Evolutionary conservation across 2,797 vertebrate genomes (phyloP), one percentile per base, ranked within the genome.

Genomic region (Geotria australis): DNA sequence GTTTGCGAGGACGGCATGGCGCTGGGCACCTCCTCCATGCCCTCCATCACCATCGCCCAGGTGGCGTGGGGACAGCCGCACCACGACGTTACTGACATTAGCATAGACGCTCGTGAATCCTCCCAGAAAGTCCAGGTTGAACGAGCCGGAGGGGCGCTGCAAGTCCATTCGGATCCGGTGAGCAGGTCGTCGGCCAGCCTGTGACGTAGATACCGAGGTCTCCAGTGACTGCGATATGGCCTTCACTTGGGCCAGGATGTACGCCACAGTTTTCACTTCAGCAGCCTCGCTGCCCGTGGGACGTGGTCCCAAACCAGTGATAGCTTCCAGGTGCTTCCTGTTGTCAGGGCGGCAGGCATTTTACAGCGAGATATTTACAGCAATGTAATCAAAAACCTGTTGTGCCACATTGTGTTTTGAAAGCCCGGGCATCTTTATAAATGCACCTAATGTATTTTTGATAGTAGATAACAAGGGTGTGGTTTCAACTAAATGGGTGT

Each of bases 81-180:
- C 86, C 1, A 72, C 76, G 1, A 98, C 64, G 64, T 95, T 98
- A 63, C 81, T 89, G 70, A 98, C 76, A 2, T 76, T 81, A 69
- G 86, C 84, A 55, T 98, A 98, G 68, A 81, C 91, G 70, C 85
- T 94, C 57, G 83, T 93, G 70, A 95, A 98, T 24, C 86, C 89
- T 38, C 89, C 85, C 2, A 95, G 73, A 63, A 98, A 98, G 68
- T 93, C 80, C 61, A 94, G 83, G 68, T 79, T 88, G 68, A 98
- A 98, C 14, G 85, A 77, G 57, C 89, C 89, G 0, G 82, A 89
- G 58, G 88, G 88, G 8, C 74, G 76, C 62, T 91, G 88, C 46
- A 86, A 60, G 4, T 95, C 80, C 59, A 86, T 67, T 0, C 70
- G 75, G 56, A 98, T 71, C 61, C 66, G 73, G 64, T 91, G 81